A percentile compares a stretch with the other conserved stretches of the same genome.
Evolutionary conservation across 2,113 vertebrate genomes (phyloP).

Genomic region (Colius striatus): DNA sequence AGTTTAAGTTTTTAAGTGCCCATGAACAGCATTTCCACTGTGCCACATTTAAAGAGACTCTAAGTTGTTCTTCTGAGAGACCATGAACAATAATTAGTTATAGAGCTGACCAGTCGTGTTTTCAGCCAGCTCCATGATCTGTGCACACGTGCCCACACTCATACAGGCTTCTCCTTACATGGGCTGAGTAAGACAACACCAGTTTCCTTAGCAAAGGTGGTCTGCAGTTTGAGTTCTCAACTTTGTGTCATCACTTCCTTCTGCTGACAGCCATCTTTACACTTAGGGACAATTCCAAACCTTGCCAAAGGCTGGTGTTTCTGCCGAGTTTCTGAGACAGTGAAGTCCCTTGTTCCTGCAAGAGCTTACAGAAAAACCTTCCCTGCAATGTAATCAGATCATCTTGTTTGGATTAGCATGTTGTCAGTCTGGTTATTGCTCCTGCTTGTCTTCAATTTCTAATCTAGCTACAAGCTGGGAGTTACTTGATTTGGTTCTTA

Average conservation of each 20-base stretch:
- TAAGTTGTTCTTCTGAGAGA: background rate
- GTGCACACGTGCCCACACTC: fast-evolving
- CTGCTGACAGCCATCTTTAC: background rate
- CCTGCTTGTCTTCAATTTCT: background rate
- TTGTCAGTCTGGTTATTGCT: background rate
- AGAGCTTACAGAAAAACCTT: background rate
- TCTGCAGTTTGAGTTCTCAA: background rate
- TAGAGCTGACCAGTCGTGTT: background rate
- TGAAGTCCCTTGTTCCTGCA: background rate
- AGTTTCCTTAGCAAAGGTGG: background rate
- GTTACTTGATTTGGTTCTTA: background rate
- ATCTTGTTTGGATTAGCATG: background rate
- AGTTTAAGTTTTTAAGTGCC: background rate
- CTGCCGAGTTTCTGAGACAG: background rate
- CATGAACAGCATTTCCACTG: background rate
- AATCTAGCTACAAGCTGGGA: background rate
- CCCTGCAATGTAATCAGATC: background rate
- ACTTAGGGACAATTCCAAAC: background rate
- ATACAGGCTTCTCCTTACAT: background rate
- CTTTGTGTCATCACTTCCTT: background rate
- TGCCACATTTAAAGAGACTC: background rate
- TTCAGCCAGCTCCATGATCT: background rate
- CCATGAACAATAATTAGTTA: background rate
- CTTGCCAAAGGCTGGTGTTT: background rate
- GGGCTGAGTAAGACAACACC: background rate